Evolutionary conservation across 2,888 invertebrate genomes (phyloP), one percentile per base, ranked within the genome.

Genomic region (Atherix ibis): DNA sequence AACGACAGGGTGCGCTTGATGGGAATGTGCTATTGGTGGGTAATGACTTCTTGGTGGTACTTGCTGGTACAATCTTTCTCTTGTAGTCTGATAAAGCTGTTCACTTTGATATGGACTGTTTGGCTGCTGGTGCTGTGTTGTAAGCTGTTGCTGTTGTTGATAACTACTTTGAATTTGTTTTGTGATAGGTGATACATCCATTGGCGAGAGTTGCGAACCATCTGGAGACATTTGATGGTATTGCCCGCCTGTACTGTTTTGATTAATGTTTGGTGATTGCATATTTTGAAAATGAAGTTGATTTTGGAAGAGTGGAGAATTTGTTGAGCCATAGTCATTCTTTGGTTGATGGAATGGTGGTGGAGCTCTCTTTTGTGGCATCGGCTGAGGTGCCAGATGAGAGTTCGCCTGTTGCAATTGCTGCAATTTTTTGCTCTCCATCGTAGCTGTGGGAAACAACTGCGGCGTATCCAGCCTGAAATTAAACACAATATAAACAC

Each of bases 401-500:
- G 54, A 52, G 22, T 54, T 51, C 34, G 52, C 53, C 40, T 58
- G 57, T 46, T 60, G 61, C 44, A 61, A 36, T 36, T 59, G 60
- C 37, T 61, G 61, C 44, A 68, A 70, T 58, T 67, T 68, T 57
- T 76, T 76, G 55, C 69, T 70, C 59, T 77, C 76, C 76, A 76
- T 76, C 54, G 63, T 64, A 48, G 64, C 66, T 54, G 62, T 66
- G 53, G 62, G 65, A 53, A 71, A 73, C 44, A 73, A 65, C 53
- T 70, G 68, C 46, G 77, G 75, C 52, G 76, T 75, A 55, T 77
- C 77, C 64, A 78, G 68, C 77, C 78, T 78, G 63, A 12, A 54
- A 36, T n/a, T 16, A 36, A 27, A 31, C 15, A 48, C 47, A 16
- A 31, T 14, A 34, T 14, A 12, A 34, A 6, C 28, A 19, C 32